Conservation (phyloP, 2,888 invertebrate species). For the Cylloceria caligata region DNA sequence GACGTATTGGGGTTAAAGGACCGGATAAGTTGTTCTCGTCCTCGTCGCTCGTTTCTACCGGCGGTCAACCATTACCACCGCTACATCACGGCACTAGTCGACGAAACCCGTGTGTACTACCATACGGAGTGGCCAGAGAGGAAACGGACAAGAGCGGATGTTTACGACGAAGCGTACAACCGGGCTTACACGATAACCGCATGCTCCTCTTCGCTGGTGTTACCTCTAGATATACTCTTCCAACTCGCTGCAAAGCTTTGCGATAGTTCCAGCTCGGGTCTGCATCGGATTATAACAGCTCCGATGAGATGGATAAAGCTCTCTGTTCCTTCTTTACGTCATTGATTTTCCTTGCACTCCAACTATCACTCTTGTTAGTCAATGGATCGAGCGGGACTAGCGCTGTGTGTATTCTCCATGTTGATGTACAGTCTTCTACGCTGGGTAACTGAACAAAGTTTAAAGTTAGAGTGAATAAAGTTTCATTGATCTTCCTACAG, state of each 20-base stretch:
- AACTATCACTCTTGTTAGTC: neutral
- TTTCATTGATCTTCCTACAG: slow-evolving; percentile 12
- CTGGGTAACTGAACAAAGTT: slow-evolving; percentile 3
- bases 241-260: neutral
- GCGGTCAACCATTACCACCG: neutral
- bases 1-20: too few relatives aligned
- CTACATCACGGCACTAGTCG: neutral
- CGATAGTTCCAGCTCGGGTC: too few relatives aligned
- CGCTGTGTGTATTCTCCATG: neutral
- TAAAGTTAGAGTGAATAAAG: neutral
- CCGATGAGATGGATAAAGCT: neutral
- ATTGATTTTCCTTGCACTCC: neutral
- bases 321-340: neutral
- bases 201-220: neutral
- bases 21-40: too few relatives aligned
- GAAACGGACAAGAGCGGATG: too few relatives aligned
- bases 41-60: neutral
- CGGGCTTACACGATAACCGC: slow-evolving; percentile 1
- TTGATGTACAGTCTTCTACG: slow-evolving; percentile 12
- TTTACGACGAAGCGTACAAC: neutral
- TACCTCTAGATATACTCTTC: neutral
- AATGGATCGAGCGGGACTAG: neutral
- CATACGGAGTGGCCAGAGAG: too few relatives aligned
- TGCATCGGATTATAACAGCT: neutral
- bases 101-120: neutral